Evolutionary conservation across 92 coral and sea anemone species (phyloP), one percentile per base, ranked within the genome.

Genomic region (Actinernus sp.): DNA sequence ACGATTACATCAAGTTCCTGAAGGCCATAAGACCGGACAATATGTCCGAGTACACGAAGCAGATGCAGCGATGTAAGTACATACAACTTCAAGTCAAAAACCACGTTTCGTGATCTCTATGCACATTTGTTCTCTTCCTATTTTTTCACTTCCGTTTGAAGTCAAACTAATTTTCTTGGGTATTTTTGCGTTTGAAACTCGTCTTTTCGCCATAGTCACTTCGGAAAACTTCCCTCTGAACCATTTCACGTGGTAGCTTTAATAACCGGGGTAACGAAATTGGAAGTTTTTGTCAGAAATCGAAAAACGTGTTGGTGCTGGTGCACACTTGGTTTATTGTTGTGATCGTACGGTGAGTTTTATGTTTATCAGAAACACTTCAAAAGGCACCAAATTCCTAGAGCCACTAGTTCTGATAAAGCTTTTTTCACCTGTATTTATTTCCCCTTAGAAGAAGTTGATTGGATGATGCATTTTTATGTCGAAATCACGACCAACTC

Each of bases 21-120:
- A 95, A 95, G 88, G 87, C 97, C 24, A 95, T 95, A 17, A 67
- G 94, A 22, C 99, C 99, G 21, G 99, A 95, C 58, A 95, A 95
- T 63, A 95, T 95, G 95, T 84, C 99, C 0, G 99, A 95, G 36
- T 91, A 95, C 49, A 87, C 99, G 29, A 95, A 95, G 33, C 99
- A 95, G 76, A 95, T 95, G 99, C 99, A 95, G 40, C 64, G 99
- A 72, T 95, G 99, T 95, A 58, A 95, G 99, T 78, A 60, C 34
- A 57, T 40, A 52, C 49, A 31, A 40, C 14, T n/a, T n/a, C n/a
- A n/a, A n/a, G n/a, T n/a, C n/a, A n/a, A 24, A 43, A 63, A 26
- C 31, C 55, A 13, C 28, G 37, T 22, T 22, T 28, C 13, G 8
- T 21, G 6, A 12, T 11, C 59, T 13, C 6, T 52, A 31, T 4